A percentile compares a stretch with the other conserved stretches of the same genome.
phyloP scores from a whole-genome alignment of 2,113 vertebrate species.

The Myodes glareolus region DNA sequence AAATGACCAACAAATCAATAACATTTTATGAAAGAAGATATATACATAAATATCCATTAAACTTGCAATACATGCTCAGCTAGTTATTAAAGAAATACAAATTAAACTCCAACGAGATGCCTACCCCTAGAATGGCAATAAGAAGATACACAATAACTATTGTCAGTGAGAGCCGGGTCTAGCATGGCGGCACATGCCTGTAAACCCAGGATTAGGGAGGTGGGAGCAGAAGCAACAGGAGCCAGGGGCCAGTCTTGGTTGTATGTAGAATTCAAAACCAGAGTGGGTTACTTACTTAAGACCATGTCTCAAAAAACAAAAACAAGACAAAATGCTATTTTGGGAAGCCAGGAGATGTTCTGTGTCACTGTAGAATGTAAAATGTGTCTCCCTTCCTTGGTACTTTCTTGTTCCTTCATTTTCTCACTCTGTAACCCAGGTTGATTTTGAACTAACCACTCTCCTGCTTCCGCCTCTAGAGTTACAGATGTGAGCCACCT shows the following conservation, averaged over 20 bases:
- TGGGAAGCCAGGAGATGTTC: not conserved
- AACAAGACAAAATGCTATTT: not conserved
- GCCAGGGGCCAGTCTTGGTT: not conserved
- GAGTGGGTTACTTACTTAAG: not conserved
- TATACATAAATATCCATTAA: not conserved
- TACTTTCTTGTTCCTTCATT: not conserved
- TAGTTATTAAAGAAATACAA: conserved; percentile 8
- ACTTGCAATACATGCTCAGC: not conserved
- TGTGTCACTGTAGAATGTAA: not conserved
- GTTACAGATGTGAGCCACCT: not conserved
- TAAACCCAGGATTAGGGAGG: not conserved
- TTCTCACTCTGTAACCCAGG: not conserved
- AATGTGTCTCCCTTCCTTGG: not conserved
- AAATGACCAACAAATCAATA: not conserved
- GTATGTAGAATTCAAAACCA: not conserved
- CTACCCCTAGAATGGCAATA: not conserved
- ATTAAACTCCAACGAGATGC: not conserved
- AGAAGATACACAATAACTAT: not conserved
- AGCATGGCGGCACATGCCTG: not conserved
- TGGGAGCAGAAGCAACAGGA: not conserved
- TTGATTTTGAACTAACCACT: not conserved
- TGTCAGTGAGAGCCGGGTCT: not conserved
- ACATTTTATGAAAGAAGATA: not conserved
- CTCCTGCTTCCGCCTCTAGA: not conserved
- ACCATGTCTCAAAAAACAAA: not conserved